phyloP scores from a whole-genome alignment of 37 sponge, comb jelly and placozoan species.

The Ianthella basta region DNA sequence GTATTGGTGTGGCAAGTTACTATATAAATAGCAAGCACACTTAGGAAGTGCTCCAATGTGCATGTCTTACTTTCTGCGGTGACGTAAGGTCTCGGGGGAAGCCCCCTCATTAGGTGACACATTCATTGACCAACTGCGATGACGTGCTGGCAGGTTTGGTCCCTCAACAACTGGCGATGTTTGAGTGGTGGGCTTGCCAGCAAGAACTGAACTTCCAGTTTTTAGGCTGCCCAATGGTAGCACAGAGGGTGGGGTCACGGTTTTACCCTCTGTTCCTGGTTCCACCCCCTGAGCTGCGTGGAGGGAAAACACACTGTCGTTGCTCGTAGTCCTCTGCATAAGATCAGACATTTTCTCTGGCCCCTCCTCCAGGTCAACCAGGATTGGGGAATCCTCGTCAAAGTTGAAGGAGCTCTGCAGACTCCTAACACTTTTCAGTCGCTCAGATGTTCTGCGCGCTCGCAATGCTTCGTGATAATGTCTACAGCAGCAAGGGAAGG shows the following conservation, averaged over 20 bases:
- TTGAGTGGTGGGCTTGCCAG: background rate
- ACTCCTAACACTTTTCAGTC: conserved; percentile 8
- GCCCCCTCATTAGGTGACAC: conserved; percentile 5
- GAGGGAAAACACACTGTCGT: background rate
- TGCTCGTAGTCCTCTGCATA: background rate
- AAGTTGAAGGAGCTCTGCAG: conserved; percentile 2
- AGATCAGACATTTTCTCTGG: background rate
- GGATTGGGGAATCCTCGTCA: background rate
- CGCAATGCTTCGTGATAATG: conserved; percentile 13
- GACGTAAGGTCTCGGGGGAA: background rate
- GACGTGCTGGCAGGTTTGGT: background rate
- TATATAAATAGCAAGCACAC: no score
- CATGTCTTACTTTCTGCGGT: background rate
- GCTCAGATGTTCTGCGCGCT: conserved; percentile 18
- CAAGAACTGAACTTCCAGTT: background rate
- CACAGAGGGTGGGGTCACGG: conserved; percentile 2
- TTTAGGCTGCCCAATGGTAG: background rate
- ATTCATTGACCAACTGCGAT: conserved; percentile 22
- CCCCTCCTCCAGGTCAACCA: background rate
- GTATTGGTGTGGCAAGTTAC: no score
- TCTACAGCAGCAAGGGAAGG: background rate
- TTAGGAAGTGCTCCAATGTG: no score
- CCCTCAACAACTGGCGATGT: background rate
- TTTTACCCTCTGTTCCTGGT: background rate
- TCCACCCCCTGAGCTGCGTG: no score